These are phyloP conservation scores for Palythoa grandiflora DNA, from an alignment of 92 coral and sea anemone genomes.

Conservation along the genomic window DNA sequence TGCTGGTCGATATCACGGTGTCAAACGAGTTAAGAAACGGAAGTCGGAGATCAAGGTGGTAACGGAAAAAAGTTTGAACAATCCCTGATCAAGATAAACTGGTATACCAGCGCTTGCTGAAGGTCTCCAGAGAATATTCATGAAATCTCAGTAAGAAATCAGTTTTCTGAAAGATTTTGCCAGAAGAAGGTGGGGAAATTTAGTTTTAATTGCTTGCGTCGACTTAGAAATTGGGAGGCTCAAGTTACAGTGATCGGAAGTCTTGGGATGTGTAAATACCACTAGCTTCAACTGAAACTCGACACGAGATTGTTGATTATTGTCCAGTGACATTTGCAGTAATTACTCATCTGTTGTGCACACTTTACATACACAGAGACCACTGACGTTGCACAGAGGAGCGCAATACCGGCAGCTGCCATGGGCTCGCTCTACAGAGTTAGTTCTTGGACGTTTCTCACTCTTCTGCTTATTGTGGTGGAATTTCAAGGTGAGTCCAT, in stretches of 20 bases:
- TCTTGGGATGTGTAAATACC: conserved; percentile 25
- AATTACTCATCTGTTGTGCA: not conserved
- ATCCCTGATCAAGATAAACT: not conserved
- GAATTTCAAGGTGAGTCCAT: conserved; percentile 22
- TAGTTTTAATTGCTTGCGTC: not conserved
- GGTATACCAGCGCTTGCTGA: too few relatives aligned
- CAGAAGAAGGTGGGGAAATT: not conserved
- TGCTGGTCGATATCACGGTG: not conserved
- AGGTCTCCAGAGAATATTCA: not conserved
- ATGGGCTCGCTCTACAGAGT: not conserved
- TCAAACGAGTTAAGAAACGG: not conserved
- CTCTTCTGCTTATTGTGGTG: conserved; percentile 21
- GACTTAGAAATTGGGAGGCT: not conserved
- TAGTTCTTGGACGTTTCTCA: conserved; percentile 15
- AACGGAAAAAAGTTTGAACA: too few relatives aligned
- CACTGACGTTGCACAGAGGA: conserved; percentile 24
- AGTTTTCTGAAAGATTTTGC: not conserved
- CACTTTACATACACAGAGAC: conserved; percentile 37
- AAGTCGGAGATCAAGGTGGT: not conserved
- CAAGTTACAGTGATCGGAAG: conserved; percentile 32
- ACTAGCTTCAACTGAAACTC: conserved; percentile 27
- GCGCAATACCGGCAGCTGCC: not conserved
- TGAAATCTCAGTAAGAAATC: not conserved
- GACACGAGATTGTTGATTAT: conserved; percentile 32
- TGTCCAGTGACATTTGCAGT: conserved; percentile 2